A percentile compares a stretch with the other conserved stretches of the same genome.
Evolutionary conservation across 2,113 vertebrate species (phyloP).

Genomic region (Muntiacus reevesi): DNA sequence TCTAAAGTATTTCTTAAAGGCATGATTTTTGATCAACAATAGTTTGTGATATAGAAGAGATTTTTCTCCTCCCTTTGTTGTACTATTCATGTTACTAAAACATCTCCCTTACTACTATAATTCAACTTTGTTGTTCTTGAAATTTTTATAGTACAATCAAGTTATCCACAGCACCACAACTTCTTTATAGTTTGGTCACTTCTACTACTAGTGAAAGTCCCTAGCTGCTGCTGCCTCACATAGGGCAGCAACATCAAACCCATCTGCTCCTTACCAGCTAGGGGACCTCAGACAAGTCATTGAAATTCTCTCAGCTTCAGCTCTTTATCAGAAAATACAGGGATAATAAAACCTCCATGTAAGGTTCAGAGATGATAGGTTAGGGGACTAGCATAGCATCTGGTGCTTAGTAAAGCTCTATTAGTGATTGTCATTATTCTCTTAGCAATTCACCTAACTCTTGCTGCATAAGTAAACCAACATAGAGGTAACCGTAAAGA

Average conservation of each 20-base stretch:
- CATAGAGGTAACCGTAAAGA: not conserved
- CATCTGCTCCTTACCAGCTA: not conserved
- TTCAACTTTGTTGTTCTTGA: not conserved
- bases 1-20: conserved; percentile 7
- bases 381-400: not conserved
- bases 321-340: not conserved
- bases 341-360: not conserved
- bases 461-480: not conserved
- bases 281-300: not conserved
- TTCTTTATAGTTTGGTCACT: not conserved
- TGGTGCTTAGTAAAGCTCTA: not conserved
- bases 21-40: not conserved
- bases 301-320: not conserved
- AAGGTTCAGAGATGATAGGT: not conserved
- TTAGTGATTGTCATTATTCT: not conserved
- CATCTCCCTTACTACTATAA: not conserved
- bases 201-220: not conserved
- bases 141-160: not conserved
- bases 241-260: not conserved
- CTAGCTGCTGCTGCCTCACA: not conserved
- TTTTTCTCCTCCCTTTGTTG: not conserved
- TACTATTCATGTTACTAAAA: not conserved
- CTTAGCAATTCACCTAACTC: not conserved
- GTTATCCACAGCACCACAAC: not conserved
- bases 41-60: not conserved